Evolutionary conservation across 1,140 invertebrate genomes (phyloP).

Genomic region (Teleopsis dalmanni): DNA sequence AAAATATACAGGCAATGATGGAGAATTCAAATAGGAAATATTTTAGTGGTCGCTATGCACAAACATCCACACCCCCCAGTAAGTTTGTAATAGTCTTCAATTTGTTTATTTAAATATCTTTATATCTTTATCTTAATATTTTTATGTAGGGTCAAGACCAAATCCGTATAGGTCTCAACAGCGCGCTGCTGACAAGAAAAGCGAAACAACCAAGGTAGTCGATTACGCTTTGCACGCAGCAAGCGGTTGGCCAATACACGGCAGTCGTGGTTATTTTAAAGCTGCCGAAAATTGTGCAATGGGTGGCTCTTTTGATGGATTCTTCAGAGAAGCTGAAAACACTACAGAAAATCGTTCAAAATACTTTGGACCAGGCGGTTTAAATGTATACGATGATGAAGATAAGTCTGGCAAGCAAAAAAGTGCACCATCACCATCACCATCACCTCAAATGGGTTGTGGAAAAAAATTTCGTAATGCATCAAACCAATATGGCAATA

Average conservation of each 20-base stretch:
- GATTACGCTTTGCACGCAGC: constrained; percentile 18
- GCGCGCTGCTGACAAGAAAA: neutral
- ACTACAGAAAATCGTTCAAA: no score
- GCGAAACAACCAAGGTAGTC: neutral
- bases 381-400: no score
- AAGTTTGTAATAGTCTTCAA: no score
- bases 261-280: constrained; percentile 24
- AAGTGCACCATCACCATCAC: neutral
- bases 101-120: no score
- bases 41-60: no score
- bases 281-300: constrained; percentile 33
- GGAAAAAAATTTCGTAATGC: no score
- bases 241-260: constrained; percentile 22
- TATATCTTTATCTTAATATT: neutral
- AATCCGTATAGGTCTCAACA: constrained; percentile 3
- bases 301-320: constrained; percentile 19
- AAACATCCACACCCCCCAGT: no score
- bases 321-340: constrained; percentile 18
- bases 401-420: no score
- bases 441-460: neutral
- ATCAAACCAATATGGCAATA: no score
- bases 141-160: neutral
- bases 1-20: no score
- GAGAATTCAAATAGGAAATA: no score
- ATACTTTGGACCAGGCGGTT: no score